Conservation (phyloP, 1,140 invertebrate genomes). For the Notospermus geniculatus region DNA sequence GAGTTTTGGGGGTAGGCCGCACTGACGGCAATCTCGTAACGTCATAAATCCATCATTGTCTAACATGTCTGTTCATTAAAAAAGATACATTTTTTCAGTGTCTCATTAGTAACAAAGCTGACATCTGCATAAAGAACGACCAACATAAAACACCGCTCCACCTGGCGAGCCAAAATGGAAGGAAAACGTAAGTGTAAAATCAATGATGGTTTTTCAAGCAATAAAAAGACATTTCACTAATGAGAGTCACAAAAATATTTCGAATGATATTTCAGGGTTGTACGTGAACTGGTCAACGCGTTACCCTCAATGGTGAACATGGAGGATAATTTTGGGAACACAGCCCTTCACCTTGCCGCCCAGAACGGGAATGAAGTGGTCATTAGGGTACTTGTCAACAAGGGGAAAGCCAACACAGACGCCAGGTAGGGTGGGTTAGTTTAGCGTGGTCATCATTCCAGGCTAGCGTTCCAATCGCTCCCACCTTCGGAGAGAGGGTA, state of each 20-base stretch:
- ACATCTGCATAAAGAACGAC: constrained; percentile 58
- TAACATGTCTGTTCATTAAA: too few relatives aligned
- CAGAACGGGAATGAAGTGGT: constrained; percentile 53
- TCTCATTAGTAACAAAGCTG: constrained; percentile 50
- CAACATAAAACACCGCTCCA: constrained; percentile 59
- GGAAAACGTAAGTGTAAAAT: constrained; percentile 48
- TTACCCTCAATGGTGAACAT: constrained; percentile 54
- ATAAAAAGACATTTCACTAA: too few relatives aligned
- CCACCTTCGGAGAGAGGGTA: too few relatives aligned
- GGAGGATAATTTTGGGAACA: constrained; percentile 70
- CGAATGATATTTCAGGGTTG: constrained; percentile 72
- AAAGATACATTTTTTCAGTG: constrained; percentile 30
- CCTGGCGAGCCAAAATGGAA: constrained; percentile 56
- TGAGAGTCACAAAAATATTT: too few relatives aligned
- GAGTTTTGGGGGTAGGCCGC: too few relatives aligned
- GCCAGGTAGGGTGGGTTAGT: constrained; percentile 55
- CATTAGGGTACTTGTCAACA: constrained; percentile 46
- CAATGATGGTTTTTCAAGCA: too few relatives aligned
- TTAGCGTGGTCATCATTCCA: too few relatives aligned
- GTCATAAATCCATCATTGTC: too few relatives aligned
- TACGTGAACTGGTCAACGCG: constrained; percentile 49
- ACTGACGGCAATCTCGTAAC: too few relatives aligned
- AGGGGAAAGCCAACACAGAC: constrained; percentile 54
- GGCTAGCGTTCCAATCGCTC: too few relatives aligned
- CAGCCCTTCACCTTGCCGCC: constrained; percentile 57